phyloP scores from a whole-genome alignment of 37 sponge, comb jelly and placozoan species.

The Chondrosia reniformis region DNA sequence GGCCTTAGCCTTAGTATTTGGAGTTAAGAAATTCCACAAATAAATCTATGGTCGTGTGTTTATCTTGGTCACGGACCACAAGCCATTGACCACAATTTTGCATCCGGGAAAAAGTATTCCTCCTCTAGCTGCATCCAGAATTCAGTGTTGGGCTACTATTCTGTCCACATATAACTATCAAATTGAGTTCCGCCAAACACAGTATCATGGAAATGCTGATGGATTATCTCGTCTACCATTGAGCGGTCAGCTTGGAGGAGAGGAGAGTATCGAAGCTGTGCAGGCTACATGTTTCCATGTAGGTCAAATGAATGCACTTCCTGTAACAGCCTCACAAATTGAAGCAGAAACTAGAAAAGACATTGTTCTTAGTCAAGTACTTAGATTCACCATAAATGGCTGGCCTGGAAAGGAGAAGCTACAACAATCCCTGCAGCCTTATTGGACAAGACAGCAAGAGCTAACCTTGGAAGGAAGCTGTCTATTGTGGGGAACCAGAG shows the following conservation, averaged over 20 bases:
- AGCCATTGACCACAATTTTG: conserved; percentile 7
- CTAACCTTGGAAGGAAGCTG: conserved; percentile 19
- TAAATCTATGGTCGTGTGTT: conserved; percentile 21
- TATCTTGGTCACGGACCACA: conserved; percentile 23
- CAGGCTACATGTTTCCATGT: conserved; percentile 5
- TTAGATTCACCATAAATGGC: conserved; percentile 9
- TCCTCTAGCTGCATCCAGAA: conserved; percentile 15
- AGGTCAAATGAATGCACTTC: neutral
- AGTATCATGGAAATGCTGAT: conserved; percentile 24
- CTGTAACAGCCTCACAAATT: conserved; percentile 7
- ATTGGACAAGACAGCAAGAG: conserved; percentile 4
- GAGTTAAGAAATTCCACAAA: neutral
- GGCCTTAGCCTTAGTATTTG: conserved; percentile 16
- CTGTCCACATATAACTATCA: conserved; percentile 19
- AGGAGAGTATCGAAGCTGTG: neutral
- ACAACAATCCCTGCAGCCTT: conserved; percentile 12
- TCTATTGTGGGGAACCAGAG: conserved; percentile 33
- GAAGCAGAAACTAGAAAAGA: conserved; percentile 9
- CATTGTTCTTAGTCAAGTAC: neutral
- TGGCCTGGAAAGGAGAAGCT: conserved; percentile 23
- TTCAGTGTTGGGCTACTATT: conserved; percentile 31
- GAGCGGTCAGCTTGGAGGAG: neutral
- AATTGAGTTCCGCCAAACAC: conserved; percentile 13
- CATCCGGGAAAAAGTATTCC: neutral
- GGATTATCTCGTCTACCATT: conserved; percentile 12